Evolutionary conservation across 2,113 vertebrate genomes (phyloP).

Genomic region (Chauna torquata): DNA sequence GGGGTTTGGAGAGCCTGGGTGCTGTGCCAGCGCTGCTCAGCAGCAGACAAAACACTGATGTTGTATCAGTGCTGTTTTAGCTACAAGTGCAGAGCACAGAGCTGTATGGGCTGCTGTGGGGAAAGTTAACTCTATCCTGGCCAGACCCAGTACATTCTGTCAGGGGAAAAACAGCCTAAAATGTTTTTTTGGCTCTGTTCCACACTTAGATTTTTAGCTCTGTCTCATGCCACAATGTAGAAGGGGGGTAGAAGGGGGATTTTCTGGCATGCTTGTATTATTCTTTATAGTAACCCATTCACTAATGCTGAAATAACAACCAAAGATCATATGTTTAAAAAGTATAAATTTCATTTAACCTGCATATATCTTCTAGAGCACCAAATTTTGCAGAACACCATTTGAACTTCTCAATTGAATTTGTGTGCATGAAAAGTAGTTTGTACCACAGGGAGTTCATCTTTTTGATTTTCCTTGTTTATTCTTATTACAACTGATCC

Average conservation of each 20-base stretch:
- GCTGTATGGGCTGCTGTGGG: too few relatives aligned
- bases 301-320: background rate
- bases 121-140: too few relatives aligned
- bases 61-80: too few relatives aligned
- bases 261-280: background rate
- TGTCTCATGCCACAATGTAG: fast-evolving
- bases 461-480: background rate
- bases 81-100: too few relatives aligned
- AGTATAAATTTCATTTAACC: background rate
- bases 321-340: background rate
- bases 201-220: background rate
- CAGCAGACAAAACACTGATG: too few relatives aligned
- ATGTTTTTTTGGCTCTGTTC: background rate
- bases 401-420: background rate
- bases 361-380: background rate
- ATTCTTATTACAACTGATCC: background rate
- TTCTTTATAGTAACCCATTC: background rate
- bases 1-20: too few relatives aligned
- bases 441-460: background rate
- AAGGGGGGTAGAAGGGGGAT: fast-evolving
- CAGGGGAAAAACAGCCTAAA: background rate
- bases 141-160: too few relatives aligned
- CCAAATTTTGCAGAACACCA: background rate
- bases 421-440: background rate
- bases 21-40: too few relatives aligned